These are phyloP conservation scores for Osmerus eperlanus DNA, from an alignment of 2,113 vertebrate species.

Conservation along the genomic window DNA sequence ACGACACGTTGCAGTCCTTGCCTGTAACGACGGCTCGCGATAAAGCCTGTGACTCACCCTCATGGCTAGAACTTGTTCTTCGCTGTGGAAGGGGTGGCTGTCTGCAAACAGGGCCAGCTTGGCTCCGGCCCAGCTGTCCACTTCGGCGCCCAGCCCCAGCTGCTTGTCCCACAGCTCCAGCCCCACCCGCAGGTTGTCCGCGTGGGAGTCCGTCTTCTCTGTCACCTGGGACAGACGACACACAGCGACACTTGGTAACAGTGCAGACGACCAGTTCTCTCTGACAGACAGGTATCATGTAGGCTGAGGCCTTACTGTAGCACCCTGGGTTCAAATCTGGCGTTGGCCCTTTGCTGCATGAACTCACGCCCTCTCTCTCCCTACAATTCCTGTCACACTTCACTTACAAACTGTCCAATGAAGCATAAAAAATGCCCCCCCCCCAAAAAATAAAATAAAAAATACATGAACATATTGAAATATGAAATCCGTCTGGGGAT, in stretches of 20 bases:
- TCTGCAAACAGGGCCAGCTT: constrained; percentile 72
- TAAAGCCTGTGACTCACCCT: constrained; percentile 68
- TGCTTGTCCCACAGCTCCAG: constrained; percentile 92
- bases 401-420: no score
- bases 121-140: constrained; percentile 75
- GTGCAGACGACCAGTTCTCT: neutral
- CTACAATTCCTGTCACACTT: no score
- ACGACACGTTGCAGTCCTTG: neutral
- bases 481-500: no score
- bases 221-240: constrained; percentile 73
- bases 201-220: constrained; percentile 86
- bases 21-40: neutral
- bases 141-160: constrained; percentile 72
- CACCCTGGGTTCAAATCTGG: no score
- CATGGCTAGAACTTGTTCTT: constrained; percentile 72
- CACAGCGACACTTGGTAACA: neutral
- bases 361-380: no score
- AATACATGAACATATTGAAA: no score
- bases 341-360: no score
- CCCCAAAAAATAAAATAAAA: no score
- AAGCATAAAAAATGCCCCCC: no score
- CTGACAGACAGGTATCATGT: neutral
- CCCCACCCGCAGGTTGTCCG: constrained; percentile 83
- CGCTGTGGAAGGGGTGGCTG: constrained; percentile 62
- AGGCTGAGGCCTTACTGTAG: no score